A percentile compares a stretch with the other conserved stretches of the same genome.
Evolutionary conservation across 2,113 vertebrate genomes (phyloP).

Genomic region (Phainopepla nitens): DNA sequence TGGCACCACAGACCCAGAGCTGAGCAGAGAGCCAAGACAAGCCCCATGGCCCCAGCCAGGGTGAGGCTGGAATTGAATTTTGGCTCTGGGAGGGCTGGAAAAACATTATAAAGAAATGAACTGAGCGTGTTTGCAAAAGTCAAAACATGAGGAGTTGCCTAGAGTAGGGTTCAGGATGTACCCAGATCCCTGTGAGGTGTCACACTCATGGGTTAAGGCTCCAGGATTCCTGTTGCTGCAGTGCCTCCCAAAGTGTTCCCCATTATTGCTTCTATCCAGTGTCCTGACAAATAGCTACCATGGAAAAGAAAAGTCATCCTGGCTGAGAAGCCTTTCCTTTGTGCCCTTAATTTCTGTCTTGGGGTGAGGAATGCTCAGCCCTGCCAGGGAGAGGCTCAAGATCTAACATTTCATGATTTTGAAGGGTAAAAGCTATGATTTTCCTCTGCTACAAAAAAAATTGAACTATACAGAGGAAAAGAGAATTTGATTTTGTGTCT

Average conservation of each 20-base stretch:
- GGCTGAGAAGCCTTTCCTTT: not conserved
- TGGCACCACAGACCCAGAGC: not conserved
- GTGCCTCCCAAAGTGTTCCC: not conserved
- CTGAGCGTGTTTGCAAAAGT: not conserved
- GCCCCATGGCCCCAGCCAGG: not conserved
- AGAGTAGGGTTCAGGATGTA: not conserved
- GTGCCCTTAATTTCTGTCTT: not conserved
- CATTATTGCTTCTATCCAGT: fast-evolving
- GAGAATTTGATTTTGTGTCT: not conserved
- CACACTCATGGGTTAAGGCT: not conserved
- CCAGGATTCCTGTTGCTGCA: not conserved
- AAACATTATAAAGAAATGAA: not conserved
- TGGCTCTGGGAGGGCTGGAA: not conserved
- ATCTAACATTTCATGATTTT: fast-evolving
- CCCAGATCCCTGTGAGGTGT: not conserved
- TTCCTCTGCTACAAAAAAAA: not conserved
- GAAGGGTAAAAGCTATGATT: not conserved
- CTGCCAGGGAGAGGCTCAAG: not conserved
- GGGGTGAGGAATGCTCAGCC: not conserved
- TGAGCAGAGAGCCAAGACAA: not conserved
- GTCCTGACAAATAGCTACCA: not conserved
- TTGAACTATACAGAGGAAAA: fast-evolving
- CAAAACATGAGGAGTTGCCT: not conserved
- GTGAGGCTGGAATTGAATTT: not conserved
- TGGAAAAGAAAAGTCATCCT: not conserved